Conservation (phyloP, 30 jellyfish, hydroid and myxozoan genomes). For the Turritopsis rubra region DNA sequence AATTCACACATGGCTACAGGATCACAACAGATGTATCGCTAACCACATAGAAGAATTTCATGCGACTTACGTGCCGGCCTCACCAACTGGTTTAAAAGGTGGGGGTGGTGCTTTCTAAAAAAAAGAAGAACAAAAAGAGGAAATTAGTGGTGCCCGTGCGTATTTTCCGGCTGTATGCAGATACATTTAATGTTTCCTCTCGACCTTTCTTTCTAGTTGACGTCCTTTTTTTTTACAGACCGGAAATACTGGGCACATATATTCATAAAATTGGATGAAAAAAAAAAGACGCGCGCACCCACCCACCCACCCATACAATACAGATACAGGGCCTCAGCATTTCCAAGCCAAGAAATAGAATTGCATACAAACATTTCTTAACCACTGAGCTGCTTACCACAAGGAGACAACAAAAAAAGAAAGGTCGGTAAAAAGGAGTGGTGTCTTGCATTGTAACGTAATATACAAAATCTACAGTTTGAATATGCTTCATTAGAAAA, state of each 20-base stretch:
- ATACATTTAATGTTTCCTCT: conserved; percentile 6
- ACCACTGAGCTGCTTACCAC: not conserved
- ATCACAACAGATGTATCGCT: not conserved
- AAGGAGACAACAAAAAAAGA: not conserved
- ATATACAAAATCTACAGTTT: not conserved
- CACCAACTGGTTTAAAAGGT: conserved; percentile 68
- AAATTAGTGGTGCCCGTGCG: conserved; percentile 79
- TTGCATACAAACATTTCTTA: not conserved
- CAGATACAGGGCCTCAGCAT: conserved; percentile 31
- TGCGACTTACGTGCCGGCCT: conserved; percentile 74
- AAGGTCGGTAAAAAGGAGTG: not conserved
- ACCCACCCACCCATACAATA: not conserved
- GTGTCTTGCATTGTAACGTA: not conserved
- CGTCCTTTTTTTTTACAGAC: conserved; percentile 33
- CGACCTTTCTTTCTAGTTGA: conserved; percentile 20
- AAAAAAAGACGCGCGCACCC: conserved; percentile 3
- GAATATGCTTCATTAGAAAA: not conserved
- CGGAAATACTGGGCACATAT: conserved; percentile 90
- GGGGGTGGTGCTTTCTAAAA: conserved; percentile 81
- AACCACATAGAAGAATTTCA: not conserved
- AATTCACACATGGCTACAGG: not conserved
- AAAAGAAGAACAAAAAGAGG: conserved; percentile 16
- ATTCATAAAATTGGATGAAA: not conserved
- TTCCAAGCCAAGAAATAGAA: conserved; percentile 16
- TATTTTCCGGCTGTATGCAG: conserved; percentile 77